phyloP scores from a whole-genome alignment of 2,113 vertebrate species.

The Micromys minutus region DNA sequence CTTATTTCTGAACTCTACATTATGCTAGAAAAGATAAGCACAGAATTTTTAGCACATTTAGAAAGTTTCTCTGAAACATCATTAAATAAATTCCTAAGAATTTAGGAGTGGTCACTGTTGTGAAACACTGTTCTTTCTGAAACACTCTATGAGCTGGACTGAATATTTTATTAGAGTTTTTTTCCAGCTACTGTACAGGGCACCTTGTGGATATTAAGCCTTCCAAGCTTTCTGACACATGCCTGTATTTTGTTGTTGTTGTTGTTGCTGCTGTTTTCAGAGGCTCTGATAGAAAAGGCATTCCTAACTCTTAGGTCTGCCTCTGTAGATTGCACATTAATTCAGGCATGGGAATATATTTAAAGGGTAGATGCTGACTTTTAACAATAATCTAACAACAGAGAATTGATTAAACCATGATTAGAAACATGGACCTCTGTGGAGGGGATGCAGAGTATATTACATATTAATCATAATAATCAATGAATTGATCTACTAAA shows the following conservation, averaged over 20 bases:
- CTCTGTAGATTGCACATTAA: neutral
- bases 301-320: neutral
- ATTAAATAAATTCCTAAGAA: conserved; percentile 4
- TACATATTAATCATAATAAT: neutral
- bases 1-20: neutral
- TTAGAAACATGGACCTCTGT: neutral
- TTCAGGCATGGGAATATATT: neutral
- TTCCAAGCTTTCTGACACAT: neutral
- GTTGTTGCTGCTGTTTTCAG: neutral
- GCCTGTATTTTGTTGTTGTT: neutral
- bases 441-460: neutral
- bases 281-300: neutral
- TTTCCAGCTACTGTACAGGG: neutral
- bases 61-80: neutral
- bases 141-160: neutral
- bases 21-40: conserved; percentile 11
- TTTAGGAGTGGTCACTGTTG: neutral
- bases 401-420: neutral
- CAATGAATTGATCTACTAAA: neutral
- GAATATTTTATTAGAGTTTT: neutral
- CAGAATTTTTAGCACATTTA: neutral
- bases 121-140: neutral
- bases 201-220: neutral
- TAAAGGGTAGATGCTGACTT: neutral
- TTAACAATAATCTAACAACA: neutral